These are phyloP conservation scores for Oreonectes daqikongensis DNA, from an alignment of 2,797 vertebrate species.

Conservation along the genomic window DNA sequence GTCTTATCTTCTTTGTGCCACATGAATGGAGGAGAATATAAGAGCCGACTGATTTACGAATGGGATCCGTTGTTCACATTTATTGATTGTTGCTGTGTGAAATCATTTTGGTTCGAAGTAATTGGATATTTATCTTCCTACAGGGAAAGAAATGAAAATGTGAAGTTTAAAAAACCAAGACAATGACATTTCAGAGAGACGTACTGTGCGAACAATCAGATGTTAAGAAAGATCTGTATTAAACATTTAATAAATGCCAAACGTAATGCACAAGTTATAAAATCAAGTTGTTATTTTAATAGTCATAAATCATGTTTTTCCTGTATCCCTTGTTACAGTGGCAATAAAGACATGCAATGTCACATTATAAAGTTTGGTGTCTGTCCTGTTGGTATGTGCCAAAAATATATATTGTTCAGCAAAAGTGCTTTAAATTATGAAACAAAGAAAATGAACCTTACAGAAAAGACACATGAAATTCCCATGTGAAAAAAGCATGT, in stretches of 20 bases:
- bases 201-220: neutral
- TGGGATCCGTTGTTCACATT: slow-evolving; percentile 41
- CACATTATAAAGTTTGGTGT: slow-evolving; percentile 18
- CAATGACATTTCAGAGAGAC: neutral
- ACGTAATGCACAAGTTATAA: slow-evolving; percentile 10
- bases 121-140: slow-evolving; percentile 41
- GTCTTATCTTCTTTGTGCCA: slow-evolving; percentile 42
- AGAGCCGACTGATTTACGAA: slow-evolving; percentile 45
- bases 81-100: slow-evolving; percentile 48
- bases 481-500: no score
- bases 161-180: slow-evolving; percentile 35
- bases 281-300: neutral
- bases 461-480: no score
- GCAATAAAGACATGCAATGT: neutral
- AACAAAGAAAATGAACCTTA: no score
- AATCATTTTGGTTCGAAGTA: slow-evolving; percentile 40
- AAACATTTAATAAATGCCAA: slow-evolving; percentile 31
- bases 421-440: no score
- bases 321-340: neutral
- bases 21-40: slow-evolving; percentile 40
- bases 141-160: slow-evolving; percentile 36
- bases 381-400: neutral
- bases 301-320: neutral
- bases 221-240: neutral
- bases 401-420: neutral